Percentiles rank a stretch among this genome's conserved stretches.
Evolutionary conservation across 2,113 vertebrate genomes (phyloP).

Genomic region (Anser brachyrhynchus): DNA sequence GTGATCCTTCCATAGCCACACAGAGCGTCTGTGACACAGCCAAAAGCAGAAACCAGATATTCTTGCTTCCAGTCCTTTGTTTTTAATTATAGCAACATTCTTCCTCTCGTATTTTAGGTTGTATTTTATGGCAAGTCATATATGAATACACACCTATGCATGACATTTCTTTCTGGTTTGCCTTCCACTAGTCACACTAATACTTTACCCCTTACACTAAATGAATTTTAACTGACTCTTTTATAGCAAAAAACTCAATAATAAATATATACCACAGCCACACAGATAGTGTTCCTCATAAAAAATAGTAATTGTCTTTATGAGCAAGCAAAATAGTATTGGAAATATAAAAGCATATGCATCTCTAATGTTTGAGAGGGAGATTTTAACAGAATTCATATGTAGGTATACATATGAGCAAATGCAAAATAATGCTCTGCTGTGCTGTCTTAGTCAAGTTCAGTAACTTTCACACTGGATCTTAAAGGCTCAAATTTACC

Average conservation of each 20-base stretch:
- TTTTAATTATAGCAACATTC: slow-evolving; percentile 64
- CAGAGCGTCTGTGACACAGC: slow-evolving; percentile 30
- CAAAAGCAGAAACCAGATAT: slow-evolving; percentile 52
- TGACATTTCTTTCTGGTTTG: slow-evolving; percentile 11
- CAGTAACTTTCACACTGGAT: neutral
- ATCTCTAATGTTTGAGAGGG: neutral
- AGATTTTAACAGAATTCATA: neutral
- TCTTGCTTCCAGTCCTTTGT: slow-evolving; percentile 56
- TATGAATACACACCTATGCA: slow-evolving; percentile 14
- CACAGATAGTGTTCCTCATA: neutral
- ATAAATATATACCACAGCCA: neutral
- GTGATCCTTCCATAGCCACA: slow-evolving; percentile 18
- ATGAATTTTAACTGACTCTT: neutral
- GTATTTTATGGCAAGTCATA: slow-evolving; percentile 46
- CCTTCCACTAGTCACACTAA: neutral
- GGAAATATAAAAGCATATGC: neutral
- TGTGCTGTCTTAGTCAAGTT: neutral
- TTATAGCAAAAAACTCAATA: neutral
- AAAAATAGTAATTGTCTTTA: neutral
- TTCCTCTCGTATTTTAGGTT: slow-evolving; percentile 41
- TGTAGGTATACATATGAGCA: neutral
- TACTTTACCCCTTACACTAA: neutral
- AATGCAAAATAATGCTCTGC: neutral
- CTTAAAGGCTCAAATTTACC: neutral
- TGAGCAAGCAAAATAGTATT: neutral